These are phyloP conservation scores for Chaenogobius annularis DNA, from an alignment of 2,113 vertebrate genomes.

Conservation along the genomic window DNA sequence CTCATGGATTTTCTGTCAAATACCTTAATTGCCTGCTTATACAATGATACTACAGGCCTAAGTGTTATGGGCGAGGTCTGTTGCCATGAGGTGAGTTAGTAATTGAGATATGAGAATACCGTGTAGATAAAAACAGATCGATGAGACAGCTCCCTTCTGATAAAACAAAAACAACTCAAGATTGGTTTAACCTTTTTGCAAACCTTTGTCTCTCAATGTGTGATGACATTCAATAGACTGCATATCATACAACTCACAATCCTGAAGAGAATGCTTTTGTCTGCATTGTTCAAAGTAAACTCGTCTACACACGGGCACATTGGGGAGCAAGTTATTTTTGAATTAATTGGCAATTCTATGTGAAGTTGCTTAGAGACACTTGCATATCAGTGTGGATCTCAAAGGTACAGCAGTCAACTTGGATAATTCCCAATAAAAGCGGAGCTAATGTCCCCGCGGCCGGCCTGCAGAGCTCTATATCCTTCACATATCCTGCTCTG, in stretches of 20 bases:
- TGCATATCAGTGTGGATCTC: neutral
- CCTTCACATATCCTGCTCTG: constrained; percentile 14
- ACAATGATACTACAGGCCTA: no score
- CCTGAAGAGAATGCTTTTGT: neutral
- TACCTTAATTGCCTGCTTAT: no score
- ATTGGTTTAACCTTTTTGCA: no score
- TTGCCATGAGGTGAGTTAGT: no score
- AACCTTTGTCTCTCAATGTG: neutral
- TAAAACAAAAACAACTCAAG: no score
- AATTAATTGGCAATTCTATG: constrained; percentile 9
- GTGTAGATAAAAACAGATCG: no score
- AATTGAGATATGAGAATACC: no score
- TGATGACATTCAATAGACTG: neutral
- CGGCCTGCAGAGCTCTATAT: constrained; percentile 7
- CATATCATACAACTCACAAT: neutral
- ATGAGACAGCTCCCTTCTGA: no score
- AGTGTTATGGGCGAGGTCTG: no score
- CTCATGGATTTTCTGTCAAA: no score
- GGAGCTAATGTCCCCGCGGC: neutral
- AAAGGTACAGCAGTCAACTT: constrained; percentile 3
- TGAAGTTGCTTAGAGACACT: neutral
- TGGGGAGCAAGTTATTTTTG: constrained; percentile 11
- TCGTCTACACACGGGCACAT: neutral
- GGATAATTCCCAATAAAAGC: constrained; percentile 13
- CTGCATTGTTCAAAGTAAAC: neutral